Evolutionary conservation across 2,888 invertebrate species (phyloP), one percentile per base, ranked within the genome.

Genomic region (Oxyteleia sp.): DNA sequence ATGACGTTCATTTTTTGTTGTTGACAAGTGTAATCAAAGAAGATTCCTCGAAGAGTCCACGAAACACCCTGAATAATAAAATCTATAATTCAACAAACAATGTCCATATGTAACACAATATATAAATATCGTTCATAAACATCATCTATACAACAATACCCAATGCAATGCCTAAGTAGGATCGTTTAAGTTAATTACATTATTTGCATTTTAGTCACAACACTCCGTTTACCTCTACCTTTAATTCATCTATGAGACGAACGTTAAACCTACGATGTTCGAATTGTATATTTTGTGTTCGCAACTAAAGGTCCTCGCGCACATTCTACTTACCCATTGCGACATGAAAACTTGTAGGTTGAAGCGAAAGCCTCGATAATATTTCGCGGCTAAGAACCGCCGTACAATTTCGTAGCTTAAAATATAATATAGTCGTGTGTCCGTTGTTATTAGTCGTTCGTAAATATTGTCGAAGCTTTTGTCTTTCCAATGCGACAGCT

Each of bases 41-140:
- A 32, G 10, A 35, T 29, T 16, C 7, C 11, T 7, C 7, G 8
- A 7, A 32, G 3, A 32, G 16, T 43, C 20, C 20, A 41, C 23
- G n/a, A 71, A 49, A 59, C 15, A 23, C 35, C 10, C 59, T 41
- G 5, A 38, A 20, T 87, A 89, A 89, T 91, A 90, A 91, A 90
- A 89, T 91, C 88, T 91, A 91, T 90, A 88, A 91, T 90, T 90
- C 86, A 86, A 90, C 90, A 91, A 93, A 92, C 92, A 92, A 92
- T 92, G 88, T 91, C 91, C 91, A 92, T 90, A 87, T 87, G 88
- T 90, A 92, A 93, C 91, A 89, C 88, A 93, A 92, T 90, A 87
- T 86, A 88, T 91, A 90, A 90, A 90, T 90, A 90, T 89, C 84
- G 82, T 90, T 87, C 85, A 88, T 91, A 90, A 90, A 90, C 89